Evolutionary conservation across 2,888 invertebrate genomes (phyloP).

Genomic region (Molanna angustata): DNA sequence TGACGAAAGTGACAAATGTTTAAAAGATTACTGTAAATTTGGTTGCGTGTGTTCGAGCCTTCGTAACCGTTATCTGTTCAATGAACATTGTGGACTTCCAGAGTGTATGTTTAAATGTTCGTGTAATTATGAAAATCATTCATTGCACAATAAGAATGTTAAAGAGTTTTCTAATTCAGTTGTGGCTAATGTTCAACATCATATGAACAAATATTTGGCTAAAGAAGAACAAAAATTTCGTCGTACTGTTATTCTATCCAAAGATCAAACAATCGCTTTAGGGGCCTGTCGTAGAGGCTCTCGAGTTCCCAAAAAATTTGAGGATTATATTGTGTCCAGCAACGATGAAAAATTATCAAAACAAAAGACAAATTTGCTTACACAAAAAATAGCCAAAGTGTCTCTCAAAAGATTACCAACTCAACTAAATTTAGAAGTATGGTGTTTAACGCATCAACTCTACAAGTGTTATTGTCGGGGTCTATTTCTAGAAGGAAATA

Average conservation of each 20-base stretch:
- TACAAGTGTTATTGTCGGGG: slow-evolving; percentile 66
- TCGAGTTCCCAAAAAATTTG: slow-evolving; percentile 61
- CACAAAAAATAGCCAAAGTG: slow-evolving; percentile 41
- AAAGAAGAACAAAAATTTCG: slow-evolving; percentile 71
- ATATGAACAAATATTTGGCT: slow-evolving; percentile 56
- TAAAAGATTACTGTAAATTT: slow-evolving; percentile 56
- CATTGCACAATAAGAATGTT: slow-evolving; percentile 1
- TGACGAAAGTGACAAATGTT: slow-evolving; percentile 42
- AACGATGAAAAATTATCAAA: slow-evolving; percentile 27
- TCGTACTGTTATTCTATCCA: slow-evolving; percentile 65
- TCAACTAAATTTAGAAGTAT: slow-evolving; percentile 54
- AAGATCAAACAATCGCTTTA: slow-evolving; percentile 62
- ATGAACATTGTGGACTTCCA: slow-evolving; percentile 60
- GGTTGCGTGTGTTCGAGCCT: slow-evolving; percentile 69
- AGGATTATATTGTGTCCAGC: slow-evolving; percentile 45
- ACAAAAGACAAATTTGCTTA: slow-evolving; percentile 29
- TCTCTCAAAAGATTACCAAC: slow-evolving; percentile 37
- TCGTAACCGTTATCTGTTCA: slow-evolving; percentile 43
- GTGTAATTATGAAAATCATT: slow-evolving; percentile 44
- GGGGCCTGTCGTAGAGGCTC: slow-evolving; percentile 57
- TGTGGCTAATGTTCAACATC: slow-evolving; percentile 48
- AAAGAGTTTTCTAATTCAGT: slow-evolving; percentile 33
- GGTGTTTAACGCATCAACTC: slow-evolving; percentile 64
- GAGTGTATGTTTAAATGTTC: slow-evolving; percentile 59
- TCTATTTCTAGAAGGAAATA: no score